A percentile compares a stretch with the other conserved stretches of the same genome.
These are phyloP conservation scores for Callyntrura sp. DNA, from an alignment of 2,888 invertebrate genomes.

Conservation along the genomic window DNA sequence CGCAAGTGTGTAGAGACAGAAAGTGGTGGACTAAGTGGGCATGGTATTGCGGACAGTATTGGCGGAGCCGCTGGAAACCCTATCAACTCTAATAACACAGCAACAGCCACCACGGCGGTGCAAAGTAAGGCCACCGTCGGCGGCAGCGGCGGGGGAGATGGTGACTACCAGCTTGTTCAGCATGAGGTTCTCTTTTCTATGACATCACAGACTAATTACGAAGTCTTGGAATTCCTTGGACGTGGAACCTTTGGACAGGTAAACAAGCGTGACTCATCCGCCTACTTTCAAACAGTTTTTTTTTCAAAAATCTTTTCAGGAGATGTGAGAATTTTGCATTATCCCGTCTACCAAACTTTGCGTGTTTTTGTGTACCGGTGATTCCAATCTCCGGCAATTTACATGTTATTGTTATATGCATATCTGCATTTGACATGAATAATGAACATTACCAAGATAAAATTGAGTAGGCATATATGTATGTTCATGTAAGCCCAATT, in stretches of 20 bases:
- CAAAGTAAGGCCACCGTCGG: constrained; percentile 86
- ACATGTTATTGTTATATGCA: no score
- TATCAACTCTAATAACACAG: constrained; percentile 80
- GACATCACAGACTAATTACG: constrained; percentile 93
- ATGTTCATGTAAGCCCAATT: no score
- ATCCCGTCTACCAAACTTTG: no score
- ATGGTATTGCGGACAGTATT: constrained; percentile 81
- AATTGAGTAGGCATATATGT: no score
- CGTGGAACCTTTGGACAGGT: constrained; percentile 98
- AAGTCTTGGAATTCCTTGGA: constrained; percentile 99
- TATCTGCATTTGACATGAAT: no score
- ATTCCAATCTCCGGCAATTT: no score
- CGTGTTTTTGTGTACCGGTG: no score
- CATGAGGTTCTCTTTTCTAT: constrained; percentile 99
- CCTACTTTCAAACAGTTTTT: no score
- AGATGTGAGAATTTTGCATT: no score
- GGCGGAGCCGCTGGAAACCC: constrained; percentile 79
- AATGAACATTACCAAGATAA: no score
- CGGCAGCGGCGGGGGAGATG: constrained; percentile 95
- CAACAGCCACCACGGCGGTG: constrained; percentile 84
- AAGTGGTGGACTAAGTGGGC: constrained; percentile 85
- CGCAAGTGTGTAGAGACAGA: constrained; percentile 89
- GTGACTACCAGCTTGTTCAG: constrained; percentile 99
- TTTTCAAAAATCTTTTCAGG: no score
- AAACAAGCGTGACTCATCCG: no score